Evolutionary conservation across 1,140 invertebrate genomes (phyloP), one percentile per base, ranked within the genome.

Genomic region (Drosophila bipectinata): DNA sequence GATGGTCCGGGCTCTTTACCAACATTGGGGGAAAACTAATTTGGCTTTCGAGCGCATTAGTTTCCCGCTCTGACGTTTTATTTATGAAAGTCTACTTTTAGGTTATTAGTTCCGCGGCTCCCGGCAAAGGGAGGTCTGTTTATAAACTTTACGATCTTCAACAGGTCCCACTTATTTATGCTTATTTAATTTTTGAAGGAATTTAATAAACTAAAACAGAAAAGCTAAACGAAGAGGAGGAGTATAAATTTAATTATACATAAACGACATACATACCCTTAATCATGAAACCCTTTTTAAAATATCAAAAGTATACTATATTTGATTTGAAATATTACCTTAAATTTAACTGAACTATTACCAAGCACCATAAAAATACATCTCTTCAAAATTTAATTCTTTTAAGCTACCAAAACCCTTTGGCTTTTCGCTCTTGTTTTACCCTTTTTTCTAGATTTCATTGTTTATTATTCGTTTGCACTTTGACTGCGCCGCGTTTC

Each of bases 391-490:
- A 28, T 37, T 37, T 37, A 37, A 26, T 21, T 3, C 1, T 10
- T 28, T 18, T 28, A 61, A 15, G 8, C 26, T 57, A 8, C n/a
- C 4, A 15, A 18, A 14, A n/a, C 21, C 4, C 21, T n/a, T 54
- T 9, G 24, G 24, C 14, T 28, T 55, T 26, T 4, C 1, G 51
- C n/a, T 15, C 14, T 15, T 47, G 45, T 58, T 60, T 39, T 52
- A 44, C 12, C 56, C 15, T 39, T 66, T 18, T 9, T n/a, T 28
- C 14, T 3, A 48, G 7, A 12, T 18, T 59, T 47, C 5, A 8
- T 28, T 77, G 63, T 71, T 66, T 58, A 56, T 63, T 63, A 78
- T 78, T 52, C 41, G 63, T n/a, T 71, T 60, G 57, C 60, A 71
- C 54, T 75, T 66, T 57, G 4, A 37, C 41, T 49, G 26, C 26